These are phyloP conservation scores for Monopis laevigella DNA, from an alignment of 2,888 invertebrate species.

Conservation along the genomic window DNA sequence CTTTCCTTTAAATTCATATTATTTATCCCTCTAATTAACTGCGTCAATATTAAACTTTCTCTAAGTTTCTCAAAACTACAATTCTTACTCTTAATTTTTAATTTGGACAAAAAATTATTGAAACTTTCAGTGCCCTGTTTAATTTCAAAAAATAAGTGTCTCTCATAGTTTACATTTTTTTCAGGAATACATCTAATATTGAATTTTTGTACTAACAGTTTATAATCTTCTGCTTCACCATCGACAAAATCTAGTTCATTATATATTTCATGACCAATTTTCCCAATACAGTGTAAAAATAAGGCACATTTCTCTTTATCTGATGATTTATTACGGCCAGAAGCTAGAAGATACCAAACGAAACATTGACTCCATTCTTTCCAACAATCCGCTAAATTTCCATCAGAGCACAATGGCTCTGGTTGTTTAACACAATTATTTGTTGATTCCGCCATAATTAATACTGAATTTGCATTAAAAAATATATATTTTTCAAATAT, in stretches of 20 bases:
- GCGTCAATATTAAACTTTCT: no score
- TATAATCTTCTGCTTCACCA: slow-evolving; percentile 6
- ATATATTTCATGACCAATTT: slow-evolving; percentile 16
- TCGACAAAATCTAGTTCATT: slow-evolving; percentile 15
- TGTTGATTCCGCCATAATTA: not conserved
- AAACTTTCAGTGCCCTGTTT: not conserved
- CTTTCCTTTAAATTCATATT: no score
- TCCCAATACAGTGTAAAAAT: slow-evolving; percentile 21
- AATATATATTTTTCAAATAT: no score
- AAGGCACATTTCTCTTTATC: slow-evolving; percentile 13
- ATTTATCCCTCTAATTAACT: no score
- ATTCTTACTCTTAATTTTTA: not conserved
- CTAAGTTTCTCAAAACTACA: no score
- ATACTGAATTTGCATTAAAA: no score
- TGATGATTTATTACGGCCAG: not conserved
- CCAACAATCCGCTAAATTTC: slow-evolving; percentile 7
- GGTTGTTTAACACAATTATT: slow-evolving; percentile 5
- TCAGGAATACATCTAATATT: slow-evolving; percentile 10
- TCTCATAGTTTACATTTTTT: slow-evolving; percentile 17
- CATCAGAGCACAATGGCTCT: not conserved
- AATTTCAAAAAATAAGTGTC: slow-evolving; percentile 6
- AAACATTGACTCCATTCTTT: slow-evolving; percentile 4
- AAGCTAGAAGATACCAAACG: slow-evolving; percentile 9
- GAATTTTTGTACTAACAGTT: slow-evolving; percentile 13
- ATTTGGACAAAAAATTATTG: not conserved